phyloP scores from a whole-genome alignment of 2,113 vertebrate genomes.

The Eclectus roratus region DNA sequence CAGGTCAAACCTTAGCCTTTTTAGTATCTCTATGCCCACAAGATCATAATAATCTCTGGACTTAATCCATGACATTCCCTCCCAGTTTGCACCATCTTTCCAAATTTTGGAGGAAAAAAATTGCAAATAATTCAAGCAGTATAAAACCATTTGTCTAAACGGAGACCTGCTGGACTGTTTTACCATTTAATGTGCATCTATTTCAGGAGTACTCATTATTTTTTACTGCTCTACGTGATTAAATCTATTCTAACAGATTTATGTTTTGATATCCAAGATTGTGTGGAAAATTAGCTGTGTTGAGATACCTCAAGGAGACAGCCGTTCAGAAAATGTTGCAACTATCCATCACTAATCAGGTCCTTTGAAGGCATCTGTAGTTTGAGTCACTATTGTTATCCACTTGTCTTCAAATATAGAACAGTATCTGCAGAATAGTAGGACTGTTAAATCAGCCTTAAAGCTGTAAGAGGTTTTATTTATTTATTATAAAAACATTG shows the following conservation, averaged over 20 bases:
- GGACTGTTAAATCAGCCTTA: neutral
- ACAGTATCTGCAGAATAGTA: neutral
- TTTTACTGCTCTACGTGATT: neutral
- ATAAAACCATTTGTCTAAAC: neutral
- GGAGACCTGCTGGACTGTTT: neutral
- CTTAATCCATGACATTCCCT: neutral
- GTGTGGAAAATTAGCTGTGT: neutral
- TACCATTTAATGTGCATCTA: neutral
- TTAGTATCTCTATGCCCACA: neutral
- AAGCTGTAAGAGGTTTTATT: neutral
- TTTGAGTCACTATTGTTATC: neutral
- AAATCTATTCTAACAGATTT: neutral
- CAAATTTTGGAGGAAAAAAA: neutral
- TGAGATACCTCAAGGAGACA: neutral
- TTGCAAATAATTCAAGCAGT: neutral
- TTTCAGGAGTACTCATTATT: neutral
- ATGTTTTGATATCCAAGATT: neutral
- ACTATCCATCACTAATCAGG: neutral
- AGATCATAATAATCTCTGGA: neutral
- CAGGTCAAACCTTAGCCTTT: neutral
- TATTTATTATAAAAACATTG: neutral
- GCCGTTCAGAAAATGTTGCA: neutral
- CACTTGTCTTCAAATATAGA: neutral
- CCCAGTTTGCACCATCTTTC: neutral
- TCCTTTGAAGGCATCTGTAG: neutral